A percentile compares a stretch with the other conserved stretches of the same genome.
Conservation (phyloP, 2,797 vertebrate genomes). For the Smutsia gigantea region DNA sequence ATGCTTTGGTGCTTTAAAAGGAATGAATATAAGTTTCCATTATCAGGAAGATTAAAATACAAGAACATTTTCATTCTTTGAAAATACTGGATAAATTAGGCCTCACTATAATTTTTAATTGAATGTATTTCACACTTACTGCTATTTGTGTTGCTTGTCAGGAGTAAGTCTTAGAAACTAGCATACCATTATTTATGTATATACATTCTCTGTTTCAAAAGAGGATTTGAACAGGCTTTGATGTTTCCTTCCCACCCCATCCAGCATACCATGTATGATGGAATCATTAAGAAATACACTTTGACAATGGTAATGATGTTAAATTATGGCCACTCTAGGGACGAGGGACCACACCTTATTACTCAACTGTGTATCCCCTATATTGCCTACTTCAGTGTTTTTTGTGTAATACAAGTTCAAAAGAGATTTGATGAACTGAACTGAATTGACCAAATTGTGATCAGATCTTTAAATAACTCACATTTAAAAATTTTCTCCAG, state of each 20-base stretch:
- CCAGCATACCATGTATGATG: background rate
- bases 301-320: background rate
- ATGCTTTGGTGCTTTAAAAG: background rate
- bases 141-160: background rate
- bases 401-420: background rate
- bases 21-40: constrained; percentile 19
- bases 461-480: constrained; percentile 60
- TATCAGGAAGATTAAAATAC: constrained; percentile 30
- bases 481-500: constrained; percentile 23
- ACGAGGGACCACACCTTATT: background rate
- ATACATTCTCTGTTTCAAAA: constrained; percentile 19
- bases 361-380: background rate
- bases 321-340: background rate
- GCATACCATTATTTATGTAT: background rate
- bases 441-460: background rate
- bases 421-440: constrained; percentile 6
- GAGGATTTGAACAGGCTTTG: constrained; percentile 5
- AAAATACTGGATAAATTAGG: background rate
- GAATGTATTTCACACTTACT: background rate
- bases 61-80: constrained; percentile 8
- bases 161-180: background rate
- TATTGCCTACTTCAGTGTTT: background rate
- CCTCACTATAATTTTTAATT: constrained; percentile 9
- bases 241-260: background rate
- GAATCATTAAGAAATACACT: constrained; percentile 25